Evolutionary conservation across 2,888 invertebrate genomes (phyloP).

Genomic region (Boloria selene): DNA sequence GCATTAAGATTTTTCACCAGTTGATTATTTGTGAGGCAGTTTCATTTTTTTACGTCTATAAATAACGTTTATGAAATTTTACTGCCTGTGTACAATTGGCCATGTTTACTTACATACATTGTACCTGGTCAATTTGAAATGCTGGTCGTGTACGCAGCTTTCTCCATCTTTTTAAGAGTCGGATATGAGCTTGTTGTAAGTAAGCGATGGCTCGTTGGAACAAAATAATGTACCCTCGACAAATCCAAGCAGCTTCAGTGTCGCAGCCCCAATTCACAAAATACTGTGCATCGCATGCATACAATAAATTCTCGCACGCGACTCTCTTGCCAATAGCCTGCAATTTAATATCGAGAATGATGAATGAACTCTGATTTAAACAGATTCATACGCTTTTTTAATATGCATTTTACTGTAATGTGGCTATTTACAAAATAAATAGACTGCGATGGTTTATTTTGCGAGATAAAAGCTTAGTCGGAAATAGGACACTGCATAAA

Average conservation of each 20-base stretch:
- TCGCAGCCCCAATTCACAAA: constrained; percentile 59
- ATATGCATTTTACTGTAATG: constrained; percentile 24
- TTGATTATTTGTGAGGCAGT: too few relatives aligned
- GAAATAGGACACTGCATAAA: constrained; percentile 18
- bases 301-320: constrained; percentile 57
- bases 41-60: too few relatives aligned
- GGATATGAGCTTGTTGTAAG: constrained; percentile 46
- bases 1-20: too few relatives aligned
- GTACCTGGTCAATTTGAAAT: too few relatives aligned
- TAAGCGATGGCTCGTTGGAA: constrained; percentile 50
- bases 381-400: constrained; percentile 32
- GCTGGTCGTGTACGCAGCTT: too few relatives aligned
- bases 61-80: too few relatives aligned
- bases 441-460: constrained; percentile 4
- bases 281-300: constrained; percentile 57
- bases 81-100: too few relatives aligned
- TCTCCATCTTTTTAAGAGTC: too few relatives aligned
- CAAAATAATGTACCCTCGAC: constrained; percentile 64
- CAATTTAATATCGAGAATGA: constrained; percentile 49
- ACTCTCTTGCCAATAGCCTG: constrained; percentile 58
- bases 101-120: too few relatives aligned
- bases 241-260: constrained; percentile 56
- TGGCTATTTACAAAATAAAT: constrained; percentile 15
- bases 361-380: constrained; percentile 41
- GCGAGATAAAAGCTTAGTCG: neutral